Evolutionary conservation across 2,113 vertebrate genomes (phyloP).

Genomic region (Todiramphus chloris): DNA sequence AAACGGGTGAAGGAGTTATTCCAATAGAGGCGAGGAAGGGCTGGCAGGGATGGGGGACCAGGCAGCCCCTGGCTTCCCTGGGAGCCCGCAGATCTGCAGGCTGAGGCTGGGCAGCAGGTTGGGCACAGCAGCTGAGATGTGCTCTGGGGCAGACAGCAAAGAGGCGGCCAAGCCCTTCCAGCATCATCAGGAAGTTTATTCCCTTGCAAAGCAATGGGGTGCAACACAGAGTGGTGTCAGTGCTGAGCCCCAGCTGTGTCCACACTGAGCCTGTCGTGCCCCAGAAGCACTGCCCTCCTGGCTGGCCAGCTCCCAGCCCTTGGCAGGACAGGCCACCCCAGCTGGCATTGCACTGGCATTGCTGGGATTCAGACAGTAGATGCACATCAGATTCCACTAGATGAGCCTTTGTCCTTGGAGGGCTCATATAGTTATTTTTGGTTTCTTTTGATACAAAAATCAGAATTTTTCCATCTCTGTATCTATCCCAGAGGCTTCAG

Average conservation of each 20-base stretch:
- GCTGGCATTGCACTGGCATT: neutral
- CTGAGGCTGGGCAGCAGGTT: neutral
- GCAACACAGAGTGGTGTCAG: accelerated
- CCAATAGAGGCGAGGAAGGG: constrained; percentile 49
- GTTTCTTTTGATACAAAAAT: neutral
- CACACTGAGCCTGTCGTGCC: too few relatives aligned
- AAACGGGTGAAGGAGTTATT: constrained; percentile 57
- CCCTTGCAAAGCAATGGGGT: neutral
- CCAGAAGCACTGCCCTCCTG: neutral
- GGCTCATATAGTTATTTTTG: neutral
- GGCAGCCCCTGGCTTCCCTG: neutral
- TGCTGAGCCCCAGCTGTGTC: neutral
- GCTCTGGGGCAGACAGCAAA: neutral
- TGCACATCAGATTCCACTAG: neutral
- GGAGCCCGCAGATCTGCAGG: neutral
- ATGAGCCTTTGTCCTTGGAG: neutral
- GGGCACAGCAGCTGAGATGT: neutral
- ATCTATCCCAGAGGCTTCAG: neutral
- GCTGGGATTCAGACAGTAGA: accelerated
- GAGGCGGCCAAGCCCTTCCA: neutral
- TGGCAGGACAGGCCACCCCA: neutral
- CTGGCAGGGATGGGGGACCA: neutral
- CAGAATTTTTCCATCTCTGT: neutral
- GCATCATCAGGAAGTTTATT: neutral
- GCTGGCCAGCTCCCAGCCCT: neutral